Evolutionary conservation across 2,797 vertebrate species (phyloP).

Genomic region (Sciaenops ocellatus): DNA sequence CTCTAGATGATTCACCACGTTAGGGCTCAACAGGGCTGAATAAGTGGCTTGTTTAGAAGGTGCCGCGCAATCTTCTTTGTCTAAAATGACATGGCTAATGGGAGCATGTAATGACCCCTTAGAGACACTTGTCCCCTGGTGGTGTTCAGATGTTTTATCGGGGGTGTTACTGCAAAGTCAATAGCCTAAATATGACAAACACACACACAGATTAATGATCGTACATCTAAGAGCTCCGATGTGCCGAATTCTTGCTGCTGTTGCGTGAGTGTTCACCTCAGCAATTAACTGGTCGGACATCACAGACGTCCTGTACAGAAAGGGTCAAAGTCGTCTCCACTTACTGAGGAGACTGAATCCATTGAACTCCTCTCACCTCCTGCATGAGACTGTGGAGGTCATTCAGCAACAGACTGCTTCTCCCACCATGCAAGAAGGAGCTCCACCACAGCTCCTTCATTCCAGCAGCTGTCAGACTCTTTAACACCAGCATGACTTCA

Average conservation of each 20-base stretch:
- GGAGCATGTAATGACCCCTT: constrained; percentile 63
- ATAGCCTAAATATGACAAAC: constrained; percentile 40
- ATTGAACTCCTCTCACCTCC: no score
- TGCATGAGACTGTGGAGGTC: no score
- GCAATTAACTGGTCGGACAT: not conserved
- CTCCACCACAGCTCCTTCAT: no score
- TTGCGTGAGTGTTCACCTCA: not conserved
- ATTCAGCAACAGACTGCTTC: no score
- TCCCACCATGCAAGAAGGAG: no score
- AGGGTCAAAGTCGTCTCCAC: no score
- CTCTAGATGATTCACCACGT: constrained; percentile 62
- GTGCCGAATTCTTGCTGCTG: not conserved
- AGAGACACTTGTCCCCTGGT: constrained; percentile 45
- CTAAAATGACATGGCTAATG: constrained; percentile 56
- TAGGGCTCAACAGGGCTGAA: constrained; percentile 53
- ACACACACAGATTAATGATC: constrained; percentile 28
- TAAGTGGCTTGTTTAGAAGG: constrained; percentile 62
- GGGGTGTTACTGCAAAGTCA: constrained; percentile 46
- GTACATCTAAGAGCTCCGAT: constrained; percentile 8
- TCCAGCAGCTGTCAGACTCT: no score
- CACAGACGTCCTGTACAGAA: no score
- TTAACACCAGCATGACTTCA: no score
- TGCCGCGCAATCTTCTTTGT: constrained; percentile 59
- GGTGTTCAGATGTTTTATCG: constrained; percentile 39
- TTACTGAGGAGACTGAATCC: no score